Conservation (phyloP, 2,113 vertebrate genomes). For the Talpa occidentalis region DNA sequence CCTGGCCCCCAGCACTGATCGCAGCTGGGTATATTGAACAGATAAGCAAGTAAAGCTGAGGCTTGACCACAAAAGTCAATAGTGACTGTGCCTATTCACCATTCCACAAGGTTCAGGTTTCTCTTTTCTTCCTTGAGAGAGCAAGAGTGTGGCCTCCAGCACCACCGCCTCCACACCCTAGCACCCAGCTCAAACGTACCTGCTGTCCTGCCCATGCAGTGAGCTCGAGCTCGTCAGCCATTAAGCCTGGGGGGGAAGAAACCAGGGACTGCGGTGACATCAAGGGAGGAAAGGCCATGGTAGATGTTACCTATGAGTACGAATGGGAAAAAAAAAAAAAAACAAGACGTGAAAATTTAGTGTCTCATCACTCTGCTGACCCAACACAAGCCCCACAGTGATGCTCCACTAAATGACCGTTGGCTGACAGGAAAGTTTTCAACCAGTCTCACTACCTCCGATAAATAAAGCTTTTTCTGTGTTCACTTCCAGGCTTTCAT, state of each 20-base stretch:
- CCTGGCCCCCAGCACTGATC: background rate
- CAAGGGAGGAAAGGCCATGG: slow-evolving; percentile 90
- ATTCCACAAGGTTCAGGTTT: background rate
- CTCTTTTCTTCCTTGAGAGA: slow-evolving; percentile 29
- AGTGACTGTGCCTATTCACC: background rate
- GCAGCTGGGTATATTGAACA: background rate
- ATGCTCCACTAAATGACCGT: background rate
- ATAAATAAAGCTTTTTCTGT: background rate
- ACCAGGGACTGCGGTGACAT: slow-evolving; percentile 92
- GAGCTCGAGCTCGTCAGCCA: slow-evolving; percentile 92
- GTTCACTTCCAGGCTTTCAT: background rate
- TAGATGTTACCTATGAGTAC: slow-evolving; percentile 89
- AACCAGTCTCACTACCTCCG: background rate
- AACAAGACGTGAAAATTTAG: background rate
- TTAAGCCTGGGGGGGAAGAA: slow-evolving; percentile 92
- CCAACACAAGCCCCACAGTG: background rate
- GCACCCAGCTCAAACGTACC: slow-evolving; percentile 78
- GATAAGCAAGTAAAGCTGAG: background rate
- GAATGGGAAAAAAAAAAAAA: slow-evolving; percentile 43
- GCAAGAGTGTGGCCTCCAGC: background rate
- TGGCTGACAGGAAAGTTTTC: background rate
- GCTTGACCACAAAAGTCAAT: slow-evolving; percentile 25
- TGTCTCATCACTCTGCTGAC: slow-evolving; percentile 28
- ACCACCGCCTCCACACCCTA: background rate
- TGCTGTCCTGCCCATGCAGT: slow-evolving; percentile 91